Evolutionary conservation across 2,113 vertebrate species (phyloP), one percentile per base, ranked within the genome.

Genomic region (Sterrhoptilus dennistouni): DNA sequence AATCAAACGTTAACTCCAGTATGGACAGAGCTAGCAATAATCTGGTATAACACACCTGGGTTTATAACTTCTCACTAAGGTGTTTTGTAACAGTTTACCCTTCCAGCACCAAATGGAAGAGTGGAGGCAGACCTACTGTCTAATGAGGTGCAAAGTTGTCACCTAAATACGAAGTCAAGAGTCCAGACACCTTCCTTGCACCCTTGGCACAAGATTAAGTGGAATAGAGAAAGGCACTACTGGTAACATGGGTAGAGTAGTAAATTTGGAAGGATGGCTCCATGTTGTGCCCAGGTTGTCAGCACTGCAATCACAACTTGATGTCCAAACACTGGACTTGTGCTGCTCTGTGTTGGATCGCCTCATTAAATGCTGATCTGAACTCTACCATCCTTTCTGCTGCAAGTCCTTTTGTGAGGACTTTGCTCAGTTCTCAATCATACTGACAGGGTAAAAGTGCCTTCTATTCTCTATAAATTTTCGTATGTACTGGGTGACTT

Each of bases 391-490:
- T 78, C 69, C 50, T 71, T 89, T 81, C 72, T 91, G 52, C 77
- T 84, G 17, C 31, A 92, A 68, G 44, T 68, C n/a, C 56, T 89
- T 91, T 52, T 16, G 47, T 63, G 38, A 81, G 21, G 31, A 52
- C 88, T 90, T 85, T 57, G 40, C 74, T 80, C 2, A 2, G 65
- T 92, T 92, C 77, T 94, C 94, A 87, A 17, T 95, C 94, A 87
- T 57, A 76, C 33, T 91, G 95, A 75, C 89, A 91, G 72, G 47
- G 66, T 92, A 82, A 88, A 69, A 93, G 44, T 77, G 54, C 40
- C 53, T 84, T 87, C 87, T 36, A 89, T 91, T 89, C 64, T 77
- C 53, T 84, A 35, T n/a, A 78, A 84, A 71, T 91, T 94, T 89
- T 65, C 1, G 22, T 64, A 66, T 14, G 44, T 63, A 82, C 40